Percentiles rank a stretch among this genome's conserved stretches.
phyloP scores from a whole-genome alignment of 2,113 vertebrate genomes.

The Brachionichthys hirsutus region DNA sequence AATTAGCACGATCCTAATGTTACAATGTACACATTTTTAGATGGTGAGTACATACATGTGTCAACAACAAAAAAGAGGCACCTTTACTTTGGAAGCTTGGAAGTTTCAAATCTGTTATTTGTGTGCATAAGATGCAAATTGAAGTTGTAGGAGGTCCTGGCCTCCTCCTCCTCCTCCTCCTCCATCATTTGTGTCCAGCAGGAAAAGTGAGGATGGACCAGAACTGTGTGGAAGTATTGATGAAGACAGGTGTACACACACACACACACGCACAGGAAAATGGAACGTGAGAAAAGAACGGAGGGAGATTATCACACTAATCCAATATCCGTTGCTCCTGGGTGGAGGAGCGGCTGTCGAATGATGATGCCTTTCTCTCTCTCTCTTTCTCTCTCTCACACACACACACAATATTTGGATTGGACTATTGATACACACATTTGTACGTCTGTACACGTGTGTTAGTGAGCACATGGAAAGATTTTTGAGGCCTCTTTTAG shows the following conservation, averaged over 20 bases:
- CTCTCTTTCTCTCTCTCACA: conserved; percentile 4
- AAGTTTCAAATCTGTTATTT: neutral
- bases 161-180: conserved; percentile 13
- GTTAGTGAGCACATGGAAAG: too few relatives aligned
- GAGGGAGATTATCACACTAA: conserved; percentile 69
- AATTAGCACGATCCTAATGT: neutral
- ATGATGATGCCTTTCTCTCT: conserved; percentile 39
- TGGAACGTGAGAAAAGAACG: conserved; percentile 59
- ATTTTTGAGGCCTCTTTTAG: too few relatives aligned
- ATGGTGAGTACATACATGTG: neutral
- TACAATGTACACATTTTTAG: neutral
- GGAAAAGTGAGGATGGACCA: conserved; percentile 16
- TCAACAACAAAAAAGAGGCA: neutral
- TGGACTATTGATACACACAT: too few relatives aligned
- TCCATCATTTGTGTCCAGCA: conserved; percentile 1
- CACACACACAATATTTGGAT: neutral
- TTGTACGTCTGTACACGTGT: too few relatives aligned
- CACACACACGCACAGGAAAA: conserved; percentile 20
- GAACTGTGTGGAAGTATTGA: conserved; percentile 5
- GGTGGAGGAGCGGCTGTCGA: conserved; percentile 53
- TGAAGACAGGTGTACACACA: conserved; percentile 16
- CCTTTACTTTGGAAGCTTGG: neutral
- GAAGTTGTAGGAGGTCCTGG: neutral
- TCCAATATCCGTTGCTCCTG: conserved; percentile 69
- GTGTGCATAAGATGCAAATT: neutral